Evolutionary conservation across 2,888 invertebrate genomes (phyloP).

Genomic region (Conistra vaccinii): DNA sequence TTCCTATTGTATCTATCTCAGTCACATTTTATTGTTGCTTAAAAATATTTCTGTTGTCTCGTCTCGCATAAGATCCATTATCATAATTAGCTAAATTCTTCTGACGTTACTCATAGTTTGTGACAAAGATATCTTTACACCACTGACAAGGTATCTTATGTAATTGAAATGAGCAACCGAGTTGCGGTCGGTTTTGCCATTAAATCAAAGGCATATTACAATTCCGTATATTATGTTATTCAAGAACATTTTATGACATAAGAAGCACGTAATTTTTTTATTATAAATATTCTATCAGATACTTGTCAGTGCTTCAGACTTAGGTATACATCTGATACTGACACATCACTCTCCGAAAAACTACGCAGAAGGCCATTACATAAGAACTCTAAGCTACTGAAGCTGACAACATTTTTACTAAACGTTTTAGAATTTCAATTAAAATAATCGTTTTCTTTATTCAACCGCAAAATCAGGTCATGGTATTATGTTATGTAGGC

Average conservation of each 20-base stretch:
- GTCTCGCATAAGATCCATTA: background rate
- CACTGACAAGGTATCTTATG: background rate
- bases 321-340: background rate
- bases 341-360: background rate
- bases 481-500: conserved; percentile 33
- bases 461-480: conserved; percentile 34
- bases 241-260: background rate
- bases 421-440: conserved; percentile 22
- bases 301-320: background rate
- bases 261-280: background rate
- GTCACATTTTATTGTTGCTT: background rate
- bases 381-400: background rate
- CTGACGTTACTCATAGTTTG: background rate
- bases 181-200: too few species aligned
- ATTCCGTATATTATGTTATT: background rate
- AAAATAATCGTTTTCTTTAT: conserved; percentile 15
- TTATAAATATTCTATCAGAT: background rate
- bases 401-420: background rate
- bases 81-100: background rate
- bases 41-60: background rate
- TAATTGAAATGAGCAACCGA: background rate
- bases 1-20: background rate
- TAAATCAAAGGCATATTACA: background rate
- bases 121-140: background rate
- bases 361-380: background rate